Base-by-base conservation (phyloP, 2,113 vertebrate species). In the Silurus glanis region DNA sequence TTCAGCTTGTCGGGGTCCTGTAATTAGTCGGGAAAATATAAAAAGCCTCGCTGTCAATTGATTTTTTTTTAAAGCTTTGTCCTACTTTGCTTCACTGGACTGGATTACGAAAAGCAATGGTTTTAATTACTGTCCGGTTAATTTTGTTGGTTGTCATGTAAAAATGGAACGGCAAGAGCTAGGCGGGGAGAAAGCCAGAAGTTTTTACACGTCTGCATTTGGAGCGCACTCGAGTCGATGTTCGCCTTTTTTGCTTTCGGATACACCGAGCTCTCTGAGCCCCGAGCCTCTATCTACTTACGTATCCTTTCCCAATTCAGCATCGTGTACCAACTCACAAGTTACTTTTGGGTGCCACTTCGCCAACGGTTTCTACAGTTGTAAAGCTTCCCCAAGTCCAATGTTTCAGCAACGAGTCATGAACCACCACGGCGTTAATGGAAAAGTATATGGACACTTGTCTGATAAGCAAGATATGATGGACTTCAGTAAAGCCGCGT, bases 361-460 rank as follows among this genome's bases (percentile, higher is more conserved):
- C 92, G 95, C 95, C 87, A 96, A 95, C 86, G 95, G 95, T 93
- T 97, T 95, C 92, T 97, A 96, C 85, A 95, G 96, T 93, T 97
- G 95, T 93, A 96, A 95, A 89, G 95, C 96, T 94, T 93, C 95
- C 67, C 94, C 97, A 86, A 94, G 95, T 62, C 93, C 95, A 87
- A 95, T 94, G 91, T 94, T 96, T 45, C 95, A 96, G 90, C 96
- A 95, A 67, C 94, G 93, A 87, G 94, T 94, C 47, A 94, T 96
- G 88, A 97, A 96, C 85, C 51, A 90, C 94, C 95, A 90, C 37
- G 91, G 93, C 86, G 92, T 95, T n/a, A 95, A 95, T 45, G 92
- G 94, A 89, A 95, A 95, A 69, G 89, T 96, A 82, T 94, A 93
- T 90, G 93, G 95, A 87, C 96, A 95, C 89, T 94, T 95, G 3